Evolutionary conservation across 2,113 vertebrate genomes (phyloP).

Genomic region (Strix uralensis): DNA sequence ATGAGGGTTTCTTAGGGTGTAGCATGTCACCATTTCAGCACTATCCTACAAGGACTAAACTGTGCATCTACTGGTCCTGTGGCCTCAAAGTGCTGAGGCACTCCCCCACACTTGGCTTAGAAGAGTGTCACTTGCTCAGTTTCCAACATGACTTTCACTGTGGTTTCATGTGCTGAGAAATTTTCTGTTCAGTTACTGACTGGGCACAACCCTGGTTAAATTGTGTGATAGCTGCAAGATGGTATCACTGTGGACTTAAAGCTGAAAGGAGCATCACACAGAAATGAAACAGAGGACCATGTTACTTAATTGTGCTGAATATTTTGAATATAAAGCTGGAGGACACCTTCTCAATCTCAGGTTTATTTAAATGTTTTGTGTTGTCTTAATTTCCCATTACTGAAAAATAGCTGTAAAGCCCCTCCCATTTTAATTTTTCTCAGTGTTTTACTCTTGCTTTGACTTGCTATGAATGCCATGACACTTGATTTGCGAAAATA

Average conservation of each 20-base stretch:
- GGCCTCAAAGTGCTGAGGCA: rapidly evolving
- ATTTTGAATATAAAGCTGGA: neutral
- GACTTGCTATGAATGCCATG: neutral
- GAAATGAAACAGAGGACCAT: neutral
- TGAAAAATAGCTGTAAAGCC: neutral
- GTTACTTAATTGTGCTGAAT: neutral
- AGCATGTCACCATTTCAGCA: rapidly evolving
- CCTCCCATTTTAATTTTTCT: neutral
- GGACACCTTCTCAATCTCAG: neutral
- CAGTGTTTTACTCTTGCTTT: neutral
- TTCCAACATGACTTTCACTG: neutral
- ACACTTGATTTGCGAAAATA: neutral
- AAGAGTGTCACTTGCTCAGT: neutral
- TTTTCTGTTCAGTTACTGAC: neutral
- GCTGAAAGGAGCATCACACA: neutral
- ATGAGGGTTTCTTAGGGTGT: neutral
- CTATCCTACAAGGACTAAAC: neutral
- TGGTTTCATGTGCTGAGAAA: neutral
- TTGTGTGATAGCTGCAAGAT: neutral
- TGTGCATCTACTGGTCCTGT: neutral
- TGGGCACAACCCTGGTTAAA: neutral
- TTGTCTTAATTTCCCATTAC: neutral
- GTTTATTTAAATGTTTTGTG: neutral
- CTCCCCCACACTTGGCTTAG: neutral
- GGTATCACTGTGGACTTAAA: neutral